Evolutionary conservation across 2,888 invertebrate species (phyloP).

Genomic region (Hipparchia semele): DNA sequence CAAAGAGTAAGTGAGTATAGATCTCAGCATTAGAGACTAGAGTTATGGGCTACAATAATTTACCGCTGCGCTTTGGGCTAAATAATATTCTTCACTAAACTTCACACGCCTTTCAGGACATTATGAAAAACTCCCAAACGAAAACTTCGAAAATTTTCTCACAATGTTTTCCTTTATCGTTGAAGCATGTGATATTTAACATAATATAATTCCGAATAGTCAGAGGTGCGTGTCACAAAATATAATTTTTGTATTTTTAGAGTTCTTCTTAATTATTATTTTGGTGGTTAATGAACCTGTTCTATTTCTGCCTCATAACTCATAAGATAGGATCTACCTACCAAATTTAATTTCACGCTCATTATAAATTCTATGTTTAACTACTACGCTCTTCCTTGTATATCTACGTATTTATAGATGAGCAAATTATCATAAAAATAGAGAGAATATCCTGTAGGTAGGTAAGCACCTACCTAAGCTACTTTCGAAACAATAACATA

Average conservation of each 20-base stretch:
- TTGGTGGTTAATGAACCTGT: conserved; percentile 4
- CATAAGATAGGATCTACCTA: conserved; percentile 15
- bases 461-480: background rate
- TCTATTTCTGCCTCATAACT: conserved; percentile 6
- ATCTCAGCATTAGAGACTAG: no score
- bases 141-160: no score
- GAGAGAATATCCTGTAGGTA: background rate
- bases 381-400: conserved; percentile 23
- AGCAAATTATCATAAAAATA: conserved; percentile 1
- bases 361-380: conserved; percentile 32
- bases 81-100: no score
- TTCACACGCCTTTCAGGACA: no score
- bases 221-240: background rate
- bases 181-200: no score
- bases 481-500: no score
- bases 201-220: no score
- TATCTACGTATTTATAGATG: conserved; percentile 24
- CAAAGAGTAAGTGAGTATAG: no score
- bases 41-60: no score
- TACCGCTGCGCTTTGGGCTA: no score
- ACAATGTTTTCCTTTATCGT: no score
- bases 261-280: background rate
- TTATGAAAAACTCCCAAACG: no score
- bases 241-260: background rate
- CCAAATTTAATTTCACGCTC: conserved; percentile 39